Evolutionary conservation across 2,113 vertebrate genomes (phyloP).

Genomic region (Salvator merianae): DNA sequence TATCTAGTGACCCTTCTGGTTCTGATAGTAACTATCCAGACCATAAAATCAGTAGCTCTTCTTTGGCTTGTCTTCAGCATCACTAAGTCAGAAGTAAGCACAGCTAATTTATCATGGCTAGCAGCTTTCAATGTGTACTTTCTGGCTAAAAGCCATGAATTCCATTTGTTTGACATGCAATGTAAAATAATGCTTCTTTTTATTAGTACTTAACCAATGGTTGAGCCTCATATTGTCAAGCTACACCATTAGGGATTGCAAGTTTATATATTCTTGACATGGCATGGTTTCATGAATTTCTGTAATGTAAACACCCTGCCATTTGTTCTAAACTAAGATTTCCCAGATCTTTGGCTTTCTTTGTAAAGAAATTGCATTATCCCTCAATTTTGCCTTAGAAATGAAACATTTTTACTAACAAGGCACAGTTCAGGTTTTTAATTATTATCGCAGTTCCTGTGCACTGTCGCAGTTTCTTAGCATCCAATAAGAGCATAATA

Average conservation of each 20-base stretch:
- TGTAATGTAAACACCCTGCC: not conserved
- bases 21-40: not conserved
- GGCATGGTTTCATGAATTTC: not conserved
- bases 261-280: not conserved
- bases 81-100: not conserved
- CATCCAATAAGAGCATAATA: too few species aligned
- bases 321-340: not conserved
- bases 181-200: not conserved
- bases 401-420: not conserved
- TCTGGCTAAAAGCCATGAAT: not conserved
- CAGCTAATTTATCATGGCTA: not conserved
- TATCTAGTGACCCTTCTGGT: not conserved
- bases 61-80: not conserved
- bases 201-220: not conserved
- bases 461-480: not conserved
- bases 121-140: not conserved
- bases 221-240: too few species aligned
- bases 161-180: not conserved
- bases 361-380: not conserved
- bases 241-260: too few species aligned
- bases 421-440: not conserved
- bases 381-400: not conserved
- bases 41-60: not conserved
- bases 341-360: not conserved
- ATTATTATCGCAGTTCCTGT: not conserved